Percentiles rank a stretch among this genome's conserved stretches.
Evolutionary conservation across 2,888 invertebrate genomes (phyloP).

Genomic region (Sipha maydis): DNA sequence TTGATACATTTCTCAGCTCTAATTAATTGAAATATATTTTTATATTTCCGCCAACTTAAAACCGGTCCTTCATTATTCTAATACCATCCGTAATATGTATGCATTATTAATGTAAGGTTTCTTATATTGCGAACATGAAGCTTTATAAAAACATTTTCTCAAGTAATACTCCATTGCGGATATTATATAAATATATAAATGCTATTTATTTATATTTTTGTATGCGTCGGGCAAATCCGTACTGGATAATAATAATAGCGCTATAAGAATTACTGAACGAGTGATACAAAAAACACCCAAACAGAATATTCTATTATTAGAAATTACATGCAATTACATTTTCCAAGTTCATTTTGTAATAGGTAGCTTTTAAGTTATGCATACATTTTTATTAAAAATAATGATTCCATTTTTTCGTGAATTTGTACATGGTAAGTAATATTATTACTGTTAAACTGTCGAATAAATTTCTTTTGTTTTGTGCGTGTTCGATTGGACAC

Average conservation of each 20-base stretch:
- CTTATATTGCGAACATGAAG: not conserved
- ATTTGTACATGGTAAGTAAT: not conserved
- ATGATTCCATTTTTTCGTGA: too few species aligned
- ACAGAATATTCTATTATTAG: too few species aligned
- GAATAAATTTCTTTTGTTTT: not conserved
- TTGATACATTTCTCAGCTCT: not conserved
- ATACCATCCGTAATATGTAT: not conserved
- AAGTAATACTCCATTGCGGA: not conserved
- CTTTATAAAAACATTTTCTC: conserved; percentile 21
- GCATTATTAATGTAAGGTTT: not conserved
- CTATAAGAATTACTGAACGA: not conserved
- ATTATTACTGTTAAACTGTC: not conserved
- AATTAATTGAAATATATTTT: conserved; percentile 27
- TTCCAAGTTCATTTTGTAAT: not conserved
- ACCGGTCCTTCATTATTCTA: conserved; percentile 11
- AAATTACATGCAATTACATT: too few species aligned
- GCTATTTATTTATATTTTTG: not conserved
- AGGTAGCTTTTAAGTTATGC: not conserved
- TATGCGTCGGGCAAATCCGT: not conserved
- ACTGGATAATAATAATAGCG: not conserved
- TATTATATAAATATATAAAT: conserved; percentile 5
- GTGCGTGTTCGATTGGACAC: not conserved
- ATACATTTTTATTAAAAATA: too few species aligned
- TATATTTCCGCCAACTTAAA: conserved; percentile 15
- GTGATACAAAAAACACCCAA: not conserved